Evolutionary conservation across 2,113 vertebrate genomes (phyloP).

Genomic region (Pao palembangensis): DNA sequence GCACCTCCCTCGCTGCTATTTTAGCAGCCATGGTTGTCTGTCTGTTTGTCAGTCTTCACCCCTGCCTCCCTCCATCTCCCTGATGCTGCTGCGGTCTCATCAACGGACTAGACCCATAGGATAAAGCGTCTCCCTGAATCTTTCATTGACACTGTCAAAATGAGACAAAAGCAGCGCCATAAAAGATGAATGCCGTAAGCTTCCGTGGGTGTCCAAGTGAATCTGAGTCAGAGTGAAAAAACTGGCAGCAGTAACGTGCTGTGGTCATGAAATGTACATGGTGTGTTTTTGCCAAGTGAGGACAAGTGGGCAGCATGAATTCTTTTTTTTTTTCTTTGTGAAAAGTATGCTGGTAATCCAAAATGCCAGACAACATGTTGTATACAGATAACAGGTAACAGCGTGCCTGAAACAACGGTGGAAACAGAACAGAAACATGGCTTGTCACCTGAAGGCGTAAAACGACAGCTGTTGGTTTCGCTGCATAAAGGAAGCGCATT

Average conservation of each 20-base stretch:
- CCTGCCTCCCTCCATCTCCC: conserved; percentile 48
- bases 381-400: conserved; percentile 14
- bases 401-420: conserved; percentile 3
- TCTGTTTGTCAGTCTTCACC: conserved; percentile 69
- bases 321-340: conserved; percentile 20
- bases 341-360: conserved; percentile 48
- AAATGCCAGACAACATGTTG: conserved; percentile 58
- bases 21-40: conserved; percentile 65
- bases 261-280: conserved; percentile 69
- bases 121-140: conserved; percentile 49
- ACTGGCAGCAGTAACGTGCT: conserved; percentile 52
- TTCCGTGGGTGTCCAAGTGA: conserved; percentile 57
- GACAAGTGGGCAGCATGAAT: conserved; percentile 41
- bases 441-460: conserved; percentile 8
- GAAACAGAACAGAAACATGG: background rate
- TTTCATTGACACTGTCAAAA: conserved; percentile 45
- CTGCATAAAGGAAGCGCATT: conserved; percentile 20
- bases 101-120: conserved; percentile 53
- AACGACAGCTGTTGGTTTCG: background rate
- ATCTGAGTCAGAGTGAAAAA: conserved; percentile 40
- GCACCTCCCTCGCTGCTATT: conserved; percentile 63
- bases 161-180: conserved; percentile 47
- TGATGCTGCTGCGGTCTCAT: conserved; percentile 35
- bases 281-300: conserved; percentile 46
- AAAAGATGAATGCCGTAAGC: conserved; percentile 52